Conservation (phyloP, 1,140 invertebrate genomes). For the Epicauta chinensis region DNA sequence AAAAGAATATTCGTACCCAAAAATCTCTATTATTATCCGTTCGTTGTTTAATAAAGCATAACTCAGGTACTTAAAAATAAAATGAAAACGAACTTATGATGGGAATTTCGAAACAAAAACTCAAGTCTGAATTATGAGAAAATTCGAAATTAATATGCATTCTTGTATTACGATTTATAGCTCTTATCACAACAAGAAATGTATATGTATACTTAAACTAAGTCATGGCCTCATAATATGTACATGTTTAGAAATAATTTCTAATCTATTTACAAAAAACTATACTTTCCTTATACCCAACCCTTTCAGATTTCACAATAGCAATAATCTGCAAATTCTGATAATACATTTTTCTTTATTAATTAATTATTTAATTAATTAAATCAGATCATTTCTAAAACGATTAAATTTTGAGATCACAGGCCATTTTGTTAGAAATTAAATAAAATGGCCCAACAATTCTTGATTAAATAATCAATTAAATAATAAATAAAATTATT, state of each 20-base stretch:
- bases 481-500: too few species aligned
- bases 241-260: slow-evolving; percentile 25
- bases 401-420: slow-evolving; percentile 39
- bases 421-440: slow-evolving; percentile 18
- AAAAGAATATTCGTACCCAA: neutral
- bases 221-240: slow-evolving; percentile 34
- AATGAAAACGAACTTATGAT: slow-evolving; percentile 6
- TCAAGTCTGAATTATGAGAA: too few species aligned
- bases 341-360: slow-evolving; percentile 19
- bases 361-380: too few species aligned
- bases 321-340: slow-evolving; percentile 19
- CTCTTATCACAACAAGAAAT: slow-evolving; percentile 33
- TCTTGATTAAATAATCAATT: too few species aligned
- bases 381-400: slow-evolving; percentile 28
- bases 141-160: too few species aligned
- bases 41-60: slow-evolving; percentile 23
- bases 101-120: slow-evolving; percentile 4
- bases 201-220: slow-evolving; percentile 31
- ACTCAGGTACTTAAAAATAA: slow-evolving; percentile 30
- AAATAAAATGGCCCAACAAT: slow-evolving; percentile 1
- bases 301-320: slow-evolving; percentile 16
- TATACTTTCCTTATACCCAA: slow-evolving; percentile 24
- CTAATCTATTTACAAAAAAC: slow-evolving; percentile 36
- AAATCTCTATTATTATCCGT: neutral
- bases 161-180: neutral